phyloP scores from a whole-genome alignment of 2,888 invertebrate species.

The Byasa hedistus region DNA sequence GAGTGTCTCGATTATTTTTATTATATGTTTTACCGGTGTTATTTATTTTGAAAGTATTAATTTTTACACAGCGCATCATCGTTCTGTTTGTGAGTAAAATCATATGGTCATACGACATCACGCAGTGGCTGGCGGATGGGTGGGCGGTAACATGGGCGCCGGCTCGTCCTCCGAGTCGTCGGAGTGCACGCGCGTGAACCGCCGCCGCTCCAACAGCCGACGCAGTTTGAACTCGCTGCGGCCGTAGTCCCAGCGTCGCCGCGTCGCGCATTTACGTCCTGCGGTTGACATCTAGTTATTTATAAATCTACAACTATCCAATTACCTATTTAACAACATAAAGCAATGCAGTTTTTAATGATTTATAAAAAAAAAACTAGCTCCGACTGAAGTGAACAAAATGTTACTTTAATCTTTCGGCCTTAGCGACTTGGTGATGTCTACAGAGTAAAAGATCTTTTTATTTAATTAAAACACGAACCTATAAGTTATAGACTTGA shows the following conservation, averaged over 20 bases:
- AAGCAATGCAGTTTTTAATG: too few relatives aligned
- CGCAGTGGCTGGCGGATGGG: slow-evolving; percentile 57
- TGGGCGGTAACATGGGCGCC: slow-evolving; percentile 73
- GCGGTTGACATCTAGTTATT: slow-evolving; percentile 15
- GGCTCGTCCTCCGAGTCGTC: slow-evolving; percentile 84
- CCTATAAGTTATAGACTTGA: neutral
- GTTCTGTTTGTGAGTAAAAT: neutral
- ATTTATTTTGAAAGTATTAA: too few relatives aligned
- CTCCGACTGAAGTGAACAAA: too few relatives aligned
- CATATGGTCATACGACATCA: slow-evolving; percentile 42
- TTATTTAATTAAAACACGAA: too few relatives aligned
- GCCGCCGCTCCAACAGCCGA: slow-evolving; percentile 80
- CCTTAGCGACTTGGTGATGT: too few relatives aligned
- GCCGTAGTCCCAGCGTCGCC: slow-evolving; percentile 76
- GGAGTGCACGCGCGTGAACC: slow-evolving; percentile 83
- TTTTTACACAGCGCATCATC: neutral
- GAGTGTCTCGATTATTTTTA: too few relatives aligned
- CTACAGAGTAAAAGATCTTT: too few relatives aligned
- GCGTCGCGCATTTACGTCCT: slow-evolving; percentile 68
- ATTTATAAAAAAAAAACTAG: too few relatives aligned
- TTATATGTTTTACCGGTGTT: too few relatives aligned
- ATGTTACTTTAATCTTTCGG: too few relatives aligned
- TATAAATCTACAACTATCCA: too few relatives aligned
- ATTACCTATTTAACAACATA: too few relatives aligned
- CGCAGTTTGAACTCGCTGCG: slow-evolving; percentile 82